phyloP scores from a whole-genome alignment of 1,140 invertebrate genomes.

The Drosophila virilis region DNA sequence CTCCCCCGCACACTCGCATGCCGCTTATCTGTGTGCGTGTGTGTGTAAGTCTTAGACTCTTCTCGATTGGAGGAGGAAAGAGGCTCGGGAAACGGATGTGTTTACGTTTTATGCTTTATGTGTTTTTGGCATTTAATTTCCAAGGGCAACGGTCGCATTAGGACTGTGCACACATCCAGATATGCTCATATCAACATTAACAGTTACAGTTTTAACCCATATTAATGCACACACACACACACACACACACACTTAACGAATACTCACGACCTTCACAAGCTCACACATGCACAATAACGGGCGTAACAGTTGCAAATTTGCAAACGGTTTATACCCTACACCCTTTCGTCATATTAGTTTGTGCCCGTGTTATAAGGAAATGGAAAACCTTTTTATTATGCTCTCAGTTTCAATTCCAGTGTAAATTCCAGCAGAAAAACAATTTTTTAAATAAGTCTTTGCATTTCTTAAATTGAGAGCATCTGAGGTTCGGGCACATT shows the following conservation, averaged over 20 bases:
- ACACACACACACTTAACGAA: neutral
- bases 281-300: neutral
- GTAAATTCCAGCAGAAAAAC: no score
- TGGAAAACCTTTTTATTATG: no score
- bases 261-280: constrained; percentile 1
- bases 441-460: neutral
- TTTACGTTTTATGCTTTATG: no score
- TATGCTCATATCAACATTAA: constrained; percentile 1
- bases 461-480: neutral
- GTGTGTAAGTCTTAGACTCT: neutral
- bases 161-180: neutral
- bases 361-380: no score
- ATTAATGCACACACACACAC: neutral
- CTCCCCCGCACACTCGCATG: neutral
- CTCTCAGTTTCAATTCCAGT: no score
- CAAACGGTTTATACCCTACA: neutral
- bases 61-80: no score
- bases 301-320: neutral
- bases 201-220: neutral
- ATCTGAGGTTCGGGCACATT: neutral
- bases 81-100: no score
- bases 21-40: constrained; percentile 10
- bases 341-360: neutral
- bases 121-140: constrained; percentile 70
- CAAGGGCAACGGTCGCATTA: constrained; percentile 59